These are phyloP conservation scores for Deroplatys truncata DNA, from an alignment of 2,888 invertebrate genomes.

Conservation along the genomic window DNA sequence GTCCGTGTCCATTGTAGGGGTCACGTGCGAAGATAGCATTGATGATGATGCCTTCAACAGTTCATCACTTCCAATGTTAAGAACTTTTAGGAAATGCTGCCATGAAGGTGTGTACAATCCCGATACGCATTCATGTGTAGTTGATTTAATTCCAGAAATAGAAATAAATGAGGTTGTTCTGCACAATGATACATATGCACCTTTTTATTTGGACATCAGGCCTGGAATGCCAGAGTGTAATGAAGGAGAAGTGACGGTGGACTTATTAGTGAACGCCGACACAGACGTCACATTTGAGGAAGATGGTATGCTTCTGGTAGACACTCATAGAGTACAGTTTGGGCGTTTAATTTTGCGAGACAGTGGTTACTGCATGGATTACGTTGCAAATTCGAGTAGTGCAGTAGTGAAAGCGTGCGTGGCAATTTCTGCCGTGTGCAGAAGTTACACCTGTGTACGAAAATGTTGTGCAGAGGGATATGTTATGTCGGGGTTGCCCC, in stretches of 20 bases:
- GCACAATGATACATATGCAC: neutral
- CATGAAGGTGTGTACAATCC: conserved; percentile 3
- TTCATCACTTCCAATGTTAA: neutral
- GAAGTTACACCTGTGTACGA: conserved; percentile 39
- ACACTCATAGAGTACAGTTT: neutral
- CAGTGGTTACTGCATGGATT: neutral
- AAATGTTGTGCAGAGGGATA: conserved; percentile 43
- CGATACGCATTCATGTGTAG: conserved; percentile 7
- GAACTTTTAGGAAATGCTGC: neutral
- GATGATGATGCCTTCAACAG: neutral
- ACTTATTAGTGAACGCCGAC: neutral
- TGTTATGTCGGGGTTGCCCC: conserved; percentile 24
- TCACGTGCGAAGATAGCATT: neutral
- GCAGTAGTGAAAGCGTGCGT: conserved; percentile 34
- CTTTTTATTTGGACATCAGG: neutral
- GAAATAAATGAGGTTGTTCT: neutral
- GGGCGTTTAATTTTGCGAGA: neutral
- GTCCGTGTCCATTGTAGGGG: neutral
- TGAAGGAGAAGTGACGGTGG: neutral
- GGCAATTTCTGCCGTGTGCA: conserved; percentile 32
- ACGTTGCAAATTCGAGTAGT: conserved; percentile 7
- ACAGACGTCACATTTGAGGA: neutral
- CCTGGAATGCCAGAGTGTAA: neutral
- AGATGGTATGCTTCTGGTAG: neutral
- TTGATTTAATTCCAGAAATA: conserved; percentile 11